Percentiles rank a stretch among this genome's conserved stretches.
Evolutionary conservation across 2,113 vertebrate genomes (phyloP).

Genomic region (Helogale parvula): DNA sequence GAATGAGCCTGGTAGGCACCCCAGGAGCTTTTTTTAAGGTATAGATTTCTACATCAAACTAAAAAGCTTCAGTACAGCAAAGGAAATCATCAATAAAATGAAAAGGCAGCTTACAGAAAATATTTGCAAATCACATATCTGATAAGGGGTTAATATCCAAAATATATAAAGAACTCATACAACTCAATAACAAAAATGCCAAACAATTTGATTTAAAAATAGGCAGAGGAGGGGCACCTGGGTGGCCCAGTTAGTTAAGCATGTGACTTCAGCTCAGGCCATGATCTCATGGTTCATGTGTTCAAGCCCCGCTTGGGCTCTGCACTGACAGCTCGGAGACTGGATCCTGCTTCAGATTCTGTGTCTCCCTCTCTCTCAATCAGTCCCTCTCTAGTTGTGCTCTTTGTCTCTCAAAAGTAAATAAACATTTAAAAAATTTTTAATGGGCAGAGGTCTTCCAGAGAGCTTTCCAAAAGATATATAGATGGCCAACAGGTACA

Average conservation of each 20-base stretch:
- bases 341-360: too few relatives aligned
- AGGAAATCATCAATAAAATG: neutral
- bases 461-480: neutral
- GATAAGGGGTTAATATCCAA: neutral
- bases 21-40: neutral
- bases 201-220: neutral
- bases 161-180: neutral
- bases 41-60: neutral
- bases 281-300: too few relatives aligned
- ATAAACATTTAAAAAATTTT: too few relatives aligned
- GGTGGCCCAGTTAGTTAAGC: too few relatives aligned
- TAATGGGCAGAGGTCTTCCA: neutral
- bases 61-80: neutral
- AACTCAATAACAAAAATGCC: neutral
- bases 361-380: too few relatives aligned
- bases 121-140: neutral
- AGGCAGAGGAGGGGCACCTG: neutral
- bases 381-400: too few relatives aligned
- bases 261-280: too few relatives aligned
- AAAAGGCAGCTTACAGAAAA: neutral
- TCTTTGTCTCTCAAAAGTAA: too few relatives aligned
- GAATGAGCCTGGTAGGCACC: too few relatives aligned
- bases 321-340: too few relatives aligned
- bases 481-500: neutral
- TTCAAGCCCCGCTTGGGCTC: too few relatives aligned